phyloP scores from a whole-genome alignment of 2,797 vertebrate genomes.

The Siniperca undulata region DNA sequence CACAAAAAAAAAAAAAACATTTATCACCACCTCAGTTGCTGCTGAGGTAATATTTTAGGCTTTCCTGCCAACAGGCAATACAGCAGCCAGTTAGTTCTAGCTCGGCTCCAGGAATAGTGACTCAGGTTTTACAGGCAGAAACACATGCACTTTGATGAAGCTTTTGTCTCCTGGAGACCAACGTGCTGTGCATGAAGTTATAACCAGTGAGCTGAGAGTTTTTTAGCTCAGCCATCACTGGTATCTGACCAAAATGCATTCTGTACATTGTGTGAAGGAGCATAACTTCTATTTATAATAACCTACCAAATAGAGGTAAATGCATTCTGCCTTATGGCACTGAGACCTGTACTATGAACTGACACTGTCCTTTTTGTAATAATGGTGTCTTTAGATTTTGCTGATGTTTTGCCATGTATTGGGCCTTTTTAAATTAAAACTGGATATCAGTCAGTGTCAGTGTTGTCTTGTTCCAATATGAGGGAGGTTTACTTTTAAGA shows the following conservation, averaged over 20 bases:
- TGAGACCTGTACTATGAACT: background rate
- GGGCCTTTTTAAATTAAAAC: slow-evolving; percentile 2
- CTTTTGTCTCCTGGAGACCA: slow-evolving; percentile 38
- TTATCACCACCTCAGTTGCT: slow-evolving; percentile 45
- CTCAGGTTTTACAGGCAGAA: slow-evolving; percentile 62
- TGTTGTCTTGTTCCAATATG: background rate
- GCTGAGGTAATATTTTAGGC: slow-evolving; percentile 44
- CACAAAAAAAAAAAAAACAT: background rate
- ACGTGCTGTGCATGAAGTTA: background rate
- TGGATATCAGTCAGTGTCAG: background rate
- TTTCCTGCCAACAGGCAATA: slow-evolving; percentile 41
- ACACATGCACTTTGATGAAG: slow-evolving; percentile 36
- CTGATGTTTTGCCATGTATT: background rate
- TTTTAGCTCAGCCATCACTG: slow-evolving; percentile 1
- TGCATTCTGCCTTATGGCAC: background rate
- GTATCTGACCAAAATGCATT: slow-evolving; percentile 15
- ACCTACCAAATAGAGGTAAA: background rate
- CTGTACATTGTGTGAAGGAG: slow-evolving; percentile 17
- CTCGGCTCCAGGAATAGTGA: slow-evolving; percentile 68
- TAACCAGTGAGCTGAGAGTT: background rate
- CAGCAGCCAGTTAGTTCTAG: slow-evolving; percentile 44
- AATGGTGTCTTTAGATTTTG: background rate
- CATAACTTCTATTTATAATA: slow-evolving; percentile 9
- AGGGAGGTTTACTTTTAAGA: slow-evolving; percentile 10
- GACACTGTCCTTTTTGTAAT: background rate